These are phyloP conservation scores for Musca vetustissima DNA, from an alignment of 1,140 invertebrate genomes.

Conservation along the genomic window DNA sequence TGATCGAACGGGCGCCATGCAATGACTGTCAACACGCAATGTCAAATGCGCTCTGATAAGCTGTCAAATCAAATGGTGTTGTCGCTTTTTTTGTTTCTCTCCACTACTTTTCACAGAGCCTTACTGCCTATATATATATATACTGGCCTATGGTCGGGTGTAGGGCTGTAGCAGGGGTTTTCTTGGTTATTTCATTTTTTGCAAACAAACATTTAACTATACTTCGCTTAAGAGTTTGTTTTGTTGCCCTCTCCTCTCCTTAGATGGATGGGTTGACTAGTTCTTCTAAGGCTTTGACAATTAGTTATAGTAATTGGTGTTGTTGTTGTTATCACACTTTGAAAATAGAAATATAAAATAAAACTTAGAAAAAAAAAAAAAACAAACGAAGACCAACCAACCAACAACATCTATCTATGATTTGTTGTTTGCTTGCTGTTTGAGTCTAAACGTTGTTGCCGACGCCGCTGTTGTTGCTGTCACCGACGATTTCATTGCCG, in stretches of 20 bases:
- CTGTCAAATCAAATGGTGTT: background rate
- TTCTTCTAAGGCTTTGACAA: background rate
- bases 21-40: slow-evolving; percentile 23
- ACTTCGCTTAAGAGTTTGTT: background rate
- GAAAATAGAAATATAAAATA: background rate
- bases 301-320: background rate
- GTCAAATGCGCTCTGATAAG: slow-evolving; percentile 12
- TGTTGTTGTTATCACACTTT: background rate
- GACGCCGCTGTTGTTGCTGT: background rate
- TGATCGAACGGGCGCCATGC: slow-evolving; percentile 19
- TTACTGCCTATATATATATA: background rate
- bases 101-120: background rate
- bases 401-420: no score
- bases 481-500: slow-evolving; percentile 4
- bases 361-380: no score
- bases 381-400: no score
- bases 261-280: background rate
- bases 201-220: no score
- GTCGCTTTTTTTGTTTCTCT: background rate
- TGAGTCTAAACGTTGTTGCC: background rate
- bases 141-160: no score
- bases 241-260: background rate
- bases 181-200: no score
- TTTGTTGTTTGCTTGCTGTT: background rate
- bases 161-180: no score